phyloP scores from a whole-genome alignment of 2,113 vertebrate genomes.

The Balaenoptera acutorostrata region DNA sequence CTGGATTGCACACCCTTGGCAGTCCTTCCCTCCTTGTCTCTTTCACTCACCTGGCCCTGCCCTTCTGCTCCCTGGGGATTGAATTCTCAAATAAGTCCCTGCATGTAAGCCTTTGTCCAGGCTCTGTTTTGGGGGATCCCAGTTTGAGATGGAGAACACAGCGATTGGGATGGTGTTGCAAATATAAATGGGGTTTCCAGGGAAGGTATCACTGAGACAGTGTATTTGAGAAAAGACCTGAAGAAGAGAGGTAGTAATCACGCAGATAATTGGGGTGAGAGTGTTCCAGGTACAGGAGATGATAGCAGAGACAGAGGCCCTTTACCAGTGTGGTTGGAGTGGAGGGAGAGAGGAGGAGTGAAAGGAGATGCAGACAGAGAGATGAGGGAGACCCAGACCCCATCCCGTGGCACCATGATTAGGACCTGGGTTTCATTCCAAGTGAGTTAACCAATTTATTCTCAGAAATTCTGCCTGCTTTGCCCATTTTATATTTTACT shows the following conservation, averaged over 20 bases:
- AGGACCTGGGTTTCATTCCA: background rate
- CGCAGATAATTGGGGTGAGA: background rate
- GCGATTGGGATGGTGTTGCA: background rate
- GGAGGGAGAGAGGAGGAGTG: background rate
- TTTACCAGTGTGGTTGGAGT: background rate
- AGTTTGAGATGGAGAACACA: background rate
- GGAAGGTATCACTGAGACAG: background rate
- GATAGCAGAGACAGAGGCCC: background rate
- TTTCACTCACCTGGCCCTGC: too few relatives aligned
- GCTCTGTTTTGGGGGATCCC: too few relatives aligned
- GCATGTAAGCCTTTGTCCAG: background rate
- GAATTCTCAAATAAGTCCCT: background rate
- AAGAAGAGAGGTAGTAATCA: background rate
- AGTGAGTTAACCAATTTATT: background rate
- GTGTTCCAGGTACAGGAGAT: background rate
- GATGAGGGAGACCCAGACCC: background rate
- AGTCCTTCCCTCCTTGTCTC: background rate
- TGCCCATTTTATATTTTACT: background rate
- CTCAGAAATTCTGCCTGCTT: background rate
- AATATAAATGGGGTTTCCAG: background rate
- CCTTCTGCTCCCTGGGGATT: background rate
- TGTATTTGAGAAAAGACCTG: background rate
- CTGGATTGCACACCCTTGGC: background rate
- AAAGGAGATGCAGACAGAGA: background rate
- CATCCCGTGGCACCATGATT: background rate